A percentile compares a stretch with the other conserved stretches of the same genome.
phyloP scores from a whole-genome alignment of 2,888 invertebrate species.

The Hipparchia sbordonii region DNA sequence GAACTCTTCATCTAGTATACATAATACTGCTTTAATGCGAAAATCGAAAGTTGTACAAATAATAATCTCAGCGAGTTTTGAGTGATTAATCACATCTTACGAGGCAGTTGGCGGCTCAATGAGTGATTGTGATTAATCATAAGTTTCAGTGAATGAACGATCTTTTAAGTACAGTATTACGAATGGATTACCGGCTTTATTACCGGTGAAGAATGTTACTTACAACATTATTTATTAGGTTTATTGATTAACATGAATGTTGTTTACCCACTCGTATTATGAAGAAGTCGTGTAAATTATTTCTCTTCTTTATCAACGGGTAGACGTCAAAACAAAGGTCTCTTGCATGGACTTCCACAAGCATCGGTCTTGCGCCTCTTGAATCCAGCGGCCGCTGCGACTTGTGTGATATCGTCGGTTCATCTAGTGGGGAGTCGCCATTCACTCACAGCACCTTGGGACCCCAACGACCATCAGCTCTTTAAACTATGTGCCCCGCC shows the following conservation, averaged over 20 bases:
- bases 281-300: neutral
- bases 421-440: no score
- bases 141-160: neutral
- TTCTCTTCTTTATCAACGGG: no score
- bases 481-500: no score
- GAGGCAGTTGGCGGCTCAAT: neutral
- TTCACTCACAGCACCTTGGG: no score
- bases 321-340: no score
- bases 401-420: no score
- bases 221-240: neutral
- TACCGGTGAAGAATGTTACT: neutral
- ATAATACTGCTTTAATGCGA: neutral
- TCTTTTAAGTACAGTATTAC: conserved; percentile 1
- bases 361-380: no score
- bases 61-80: neutral
- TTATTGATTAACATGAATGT: neutral
- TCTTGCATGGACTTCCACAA: no score
- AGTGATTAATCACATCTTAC: neutral
- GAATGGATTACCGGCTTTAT: neutral
- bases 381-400: no score
- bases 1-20: no score
- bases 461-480: no score
- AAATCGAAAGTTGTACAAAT: conserved; percentile 4
- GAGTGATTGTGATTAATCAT: conserved; percentile 14
- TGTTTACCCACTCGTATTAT: neutral